Conservation (phyloP, 2,888 invertebrate genomes). For the Drosophila recens region DNA sequence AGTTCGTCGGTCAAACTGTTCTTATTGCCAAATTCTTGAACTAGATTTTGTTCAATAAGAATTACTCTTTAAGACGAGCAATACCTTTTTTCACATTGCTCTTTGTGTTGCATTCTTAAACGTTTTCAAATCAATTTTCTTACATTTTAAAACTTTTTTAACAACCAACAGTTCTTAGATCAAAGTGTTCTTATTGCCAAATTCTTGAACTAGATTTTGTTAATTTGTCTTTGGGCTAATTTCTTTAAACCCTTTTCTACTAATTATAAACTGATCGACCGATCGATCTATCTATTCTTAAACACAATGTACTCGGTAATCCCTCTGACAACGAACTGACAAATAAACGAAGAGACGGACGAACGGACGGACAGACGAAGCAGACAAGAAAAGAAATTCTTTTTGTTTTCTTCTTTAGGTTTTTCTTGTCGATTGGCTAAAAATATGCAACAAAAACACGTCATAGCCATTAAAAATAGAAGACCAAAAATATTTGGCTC, state of each 20-base stretch:
- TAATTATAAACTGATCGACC: constrained; percentile 50
- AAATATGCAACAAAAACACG: constrained; percentile 79
- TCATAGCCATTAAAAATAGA: constrained; percentile 76
- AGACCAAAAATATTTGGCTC: constrained; percentile 68
- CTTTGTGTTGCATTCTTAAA: constrained; percentile 3
- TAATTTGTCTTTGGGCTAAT: constrained; percentile 29
- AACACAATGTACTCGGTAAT: constrained; percentile 22
- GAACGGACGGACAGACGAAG: constrained; percentile 2
- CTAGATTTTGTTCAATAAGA: not conserved
- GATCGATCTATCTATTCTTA: constrained; percentile 40
- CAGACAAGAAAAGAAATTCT: constrained; percentile 15
- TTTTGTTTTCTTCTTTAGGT: constrained; percentile 13
- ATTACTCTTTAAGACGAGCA: too few relatives aligned
- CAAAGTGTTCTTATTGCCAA: constrained; percentile 12
- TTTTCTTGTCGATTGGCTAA: constrained; percentile 49
- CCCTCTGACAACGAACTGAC: constrained; percentile 22
- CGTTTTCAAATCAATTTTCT: not conserved
- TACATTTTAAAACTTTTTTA: not conserved
- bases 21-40: too few relatives aligned
- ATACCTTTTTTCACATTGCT: not conserved
- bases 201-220: constrained; percentile 26
- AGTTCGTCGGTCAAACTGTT: not conserved
- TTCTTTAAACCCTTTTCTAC: constrained; percentile 44
- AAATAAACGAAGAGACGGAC: constrained; percentile 33
- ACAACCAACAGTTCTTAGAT: not conserved